Evolutionary conservation across 1,140 invertebrate genomes (phyloP).

Genomic region (Diabrotica virgifera): DNA sequence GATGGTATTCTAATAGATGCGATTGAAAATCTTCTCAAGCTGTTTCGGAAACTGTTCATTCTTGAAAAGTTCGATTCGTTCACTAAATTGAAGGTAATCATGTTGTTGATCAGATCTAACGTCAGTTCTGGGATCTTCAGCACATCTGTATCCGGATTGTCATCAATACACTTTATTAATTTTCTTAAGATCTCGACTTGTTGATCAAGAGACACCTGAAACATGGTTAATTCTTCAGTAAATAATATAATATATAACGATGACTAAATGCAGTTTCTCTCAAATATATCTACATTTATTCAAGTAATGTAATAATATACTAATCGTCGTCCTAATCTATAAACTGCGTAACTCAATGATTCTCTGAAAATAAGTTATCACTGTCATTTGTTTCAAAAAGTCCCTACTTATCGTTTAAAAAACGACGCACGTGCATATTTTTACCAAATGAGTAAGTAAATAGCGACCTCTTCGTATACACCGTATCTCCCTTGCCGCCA

Average conservation of each 20-base stretch:
- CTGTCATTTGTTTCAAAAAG: too few relatives aligned
- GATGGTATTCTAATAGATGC: conserved; percentile 26
- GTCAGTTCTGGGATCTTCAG: conserved; percentile 37
- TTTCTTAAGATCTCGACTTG: conserved; percentile 35
- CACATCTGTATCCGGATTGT: conserved; percentile 31
- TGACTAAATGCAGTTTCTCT: not conserved
- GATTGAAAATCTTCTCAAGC: conserved; percentile 34
- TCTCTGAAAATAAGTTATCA: too few relatives aligned
- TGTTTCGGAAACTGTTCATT: conserved; percentile 37
- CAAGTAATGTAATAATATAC: too few relatives aligned
- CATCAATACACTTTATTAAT: conserved; percentile 34
- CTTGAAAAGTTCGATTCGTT: conserved; percentile 31
- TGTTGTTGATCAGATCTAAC: conserved; percentile 27
- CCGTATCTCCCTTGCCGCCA: too few relatives aligned
- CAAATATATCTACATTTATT: too few relatives aligned
- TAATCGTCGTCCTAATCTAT: too few relatives aligned
- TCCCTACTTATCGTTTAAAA: too few relatives aligned
- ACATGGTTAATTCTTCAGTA: not conserved
- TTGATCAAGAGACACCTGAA: conserved; percentile 36
- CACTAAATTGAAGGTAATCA: conserved; percentile 28
- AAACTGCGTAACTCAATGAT: too few relatives aligned
- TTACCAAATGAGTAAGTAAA: too few relatives aligned
- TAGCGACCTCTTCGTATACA: too few relatives aligned
- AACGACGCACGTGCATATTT: too few relatives aligned
- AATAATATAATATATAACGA: not conserved